Conservation (phyloP, 2,888 invertebrate genomes). For the Marasmarcha lunaedactyla region DNA sequence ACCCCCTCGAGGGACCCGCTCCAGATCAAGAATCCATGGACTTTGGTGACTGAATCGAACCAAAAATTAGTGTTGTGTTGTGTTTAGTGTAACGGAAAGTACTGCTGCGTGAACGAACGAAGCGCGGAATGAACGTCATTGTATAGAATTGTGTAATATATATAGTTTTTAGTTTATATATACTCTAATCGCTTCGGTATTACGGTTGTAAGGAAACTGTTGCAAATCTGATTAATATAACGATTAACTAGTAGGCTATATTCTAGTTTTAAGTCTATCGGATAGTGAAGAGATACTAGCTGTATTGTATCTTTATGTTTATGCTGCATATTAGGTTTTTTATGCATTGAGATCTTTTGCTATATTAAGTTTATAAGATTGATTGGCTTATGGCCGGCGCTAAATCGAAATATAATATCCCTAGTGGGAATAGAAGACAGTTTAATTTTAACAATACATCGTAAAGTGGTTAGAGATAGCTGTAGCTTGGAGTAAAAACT, state of each 20-base stretch:
- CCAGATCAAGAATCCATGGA: slow-evolving; percentile 10
- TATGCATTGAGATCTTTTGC: slow-evolving; percentile 24
- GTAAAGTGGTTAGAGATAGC: slow-evolving; percentile 43
- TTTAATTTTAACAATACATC: slow-evolving; percentile 28
- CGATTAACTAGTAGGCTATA: slow-evolving; percentile 47
- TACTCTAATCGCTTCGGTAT: slow-evolving; percentile 54
- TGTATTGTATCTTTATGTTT: slow-evolving; percentile 31
- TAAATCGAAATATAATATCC: slow-evolving; percentile 10
- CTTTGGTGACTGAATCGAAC: slow-evolving; percentile 14
- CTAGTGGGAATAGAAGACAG: slow-evolving; percentile 29
- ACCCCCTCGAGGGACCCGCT: slow-evolving; percentile 15
- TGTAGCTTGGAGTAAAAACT: slow-evolving; percentile 45
- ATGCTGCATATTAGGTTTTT: slow-evolving; percentile 27
- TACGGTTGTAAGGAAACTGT: slow-evolving; percentile 58
- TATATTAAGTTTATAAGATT: slow-evolving; percentile 2
- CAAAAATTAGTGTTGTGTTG: not conserved
- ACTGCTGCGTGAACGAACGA: not conserved
- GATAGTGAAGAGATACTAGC: slow-evolving; percentile 41
- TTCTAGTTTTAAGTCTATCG: slow-evolving; percentile 37
- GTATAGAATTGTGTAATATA: slow-evolving; percentile 28
- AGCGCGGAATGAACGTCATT: not conserved
- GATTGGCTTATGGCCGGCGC: not conserved
- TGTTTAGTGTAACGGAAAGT: not conserved
- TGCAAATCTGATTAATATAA: slow-evolving; percentile 65
- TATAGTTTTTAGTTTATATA: slow-evolving; percentile 36